These are phyloP conservation scores for Achlya flavicornis DNA, from an alignment of 2,888 invertebrate genomes.

Conservation along the genomic window DNA sequence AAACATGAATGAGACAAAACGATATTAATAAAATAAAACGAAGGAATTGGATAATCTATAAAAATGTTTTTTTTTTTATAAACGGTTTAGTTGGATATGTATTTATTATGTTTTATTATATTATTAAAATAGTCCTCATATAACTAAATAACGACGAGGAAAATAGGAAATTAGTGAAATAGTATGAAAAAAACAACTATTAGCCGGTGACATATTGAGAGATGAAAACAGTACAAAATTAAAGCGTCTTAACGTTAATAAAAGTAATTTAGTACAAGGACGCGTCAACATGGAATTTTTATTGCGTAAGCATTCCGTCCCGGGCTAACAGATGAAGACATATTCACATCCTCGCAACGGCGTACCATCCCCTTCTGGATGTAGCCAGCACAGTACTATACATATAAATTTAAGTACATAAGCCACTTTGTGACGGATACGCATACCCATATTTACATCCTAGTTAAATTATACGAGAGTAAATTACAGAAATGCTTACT, in stretches of 20 bases:
- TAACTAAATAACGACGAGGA: too few species aligned
- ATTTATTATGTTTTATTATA: too few species aligned
- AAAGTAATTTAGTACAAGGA: slow-evolving; percentile 59
- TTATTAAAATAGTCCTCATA: too few species aligned
- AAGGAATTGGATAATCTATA: too few species aligned
- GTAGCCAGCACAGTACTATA: background rate
- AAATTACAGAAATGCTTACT: too few species aligned
- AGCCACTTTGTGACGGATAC: background rate
- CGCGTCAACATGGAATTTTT: slow-evolving; percentile 60
- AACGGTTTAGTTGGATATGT: too few species aligned
- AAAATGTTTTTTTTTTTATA: too few species aligned
- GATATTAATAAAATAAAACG: too few species aligned
- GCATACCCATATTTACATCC: too few species aligned
- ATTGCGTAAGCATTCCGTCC: slow-evolving; percentile 51
- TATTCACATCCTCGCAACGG: slow-evolving; percentile 32
- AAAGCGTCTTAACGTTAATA: slow-evolving; percentile 54
- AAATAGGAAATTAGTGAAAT: background rate
- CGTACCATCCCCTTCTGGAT: background rate
- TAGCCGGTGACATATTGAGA: slow-evolving; percentile 23
- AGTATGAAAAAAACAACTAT: background rate
- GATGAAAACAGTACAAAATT: slow-evolving; percentile 44
- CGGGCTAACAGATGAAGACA: slow-evolving; percentile 58
- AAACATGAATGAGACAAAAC: too few species aligned
- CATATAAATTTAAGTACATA: too few species aligned
- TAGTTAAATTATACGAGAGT: too few species aligned